Conservation (phyloP, 2,113 vertebrate genomes). For the Columba livia region DNA sequence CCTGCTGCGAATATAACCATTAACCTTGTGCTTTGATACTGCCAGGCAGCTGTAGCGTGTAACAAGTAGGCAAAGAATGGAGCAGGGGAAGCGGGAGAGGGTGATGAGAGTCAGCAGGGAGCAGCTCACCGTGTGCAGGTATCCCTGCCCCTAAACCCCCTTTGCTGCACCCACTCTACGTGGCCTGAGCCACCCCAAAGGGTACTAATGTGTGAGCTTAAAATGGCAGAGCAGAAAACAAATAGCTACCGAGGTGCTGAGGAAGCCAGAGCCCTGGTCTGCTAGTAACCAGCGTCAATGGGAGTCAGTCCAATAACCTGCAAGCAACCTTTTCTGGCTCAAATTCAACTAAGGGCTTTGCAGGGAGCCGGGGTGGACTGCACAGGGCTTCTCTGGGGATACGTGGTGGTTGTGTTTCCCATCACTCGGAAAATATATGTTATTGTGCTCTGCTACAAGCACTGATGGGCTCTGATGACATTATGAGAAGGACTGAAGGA, state of each 20-base stretch:
- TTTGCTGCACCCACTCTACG: accelerated
- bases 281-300: neutral
- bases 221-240: neutral
- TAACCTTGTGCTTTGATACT: neutral
- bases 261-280: neutral
- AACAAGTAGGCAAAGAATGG: neutral
- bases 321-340: neutral
- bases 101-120: neutral
- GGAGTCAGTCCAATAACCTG: neutral
- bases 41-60: neutral
- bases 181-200: neutral
- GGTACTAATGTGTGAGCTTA: neutral
- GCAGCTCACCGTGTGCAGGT: neutral
- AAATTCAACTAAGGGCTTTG: neutral
- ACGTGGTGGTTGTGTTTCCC: neutral
- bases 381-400: neutral
- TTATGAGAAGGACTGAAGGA: neutral
- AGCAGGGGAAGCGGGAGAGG: neutral
- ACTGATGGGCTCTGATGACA: neutral
- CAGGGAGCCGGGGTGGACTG: accelerated
- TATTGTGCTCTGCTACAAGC: neutral
- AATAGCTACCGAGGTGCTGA: neutral
- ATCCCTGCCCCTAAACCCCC: neutral
- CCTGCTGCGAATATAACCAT: neutral
- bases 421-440: neutral